Base-by-base conservation (phyloP, 1,140 invertebrate species). In the Piezodorus guildinii region DNA sequence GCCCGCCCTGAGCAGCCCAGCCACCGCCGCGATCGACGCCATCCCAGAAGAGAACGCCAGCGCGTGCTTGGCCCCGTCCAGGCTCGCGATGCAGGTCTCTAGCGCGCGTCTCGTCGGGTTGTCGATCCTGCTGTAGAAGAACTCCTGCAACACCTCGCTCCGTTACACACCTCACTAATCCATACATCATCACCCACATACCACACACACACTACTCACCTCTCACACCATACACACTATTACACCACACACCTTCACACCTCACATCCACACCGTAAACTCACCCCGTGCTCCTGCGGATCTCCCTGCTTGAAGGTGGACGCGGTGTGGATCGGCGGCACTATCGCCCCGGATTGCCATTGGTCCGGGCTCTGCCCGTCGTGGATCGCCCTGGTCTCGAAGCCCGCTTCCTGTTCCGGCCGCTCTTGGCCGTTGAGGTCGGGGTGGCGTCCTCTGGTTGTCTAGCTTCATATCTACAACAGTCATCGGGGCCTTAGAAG, bases 231-330 rank as follows among this genome's bases (percentile, higher is more conserved):
- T n/a, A n/a, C n/a, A n/a, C n/a, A n/a, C n/a, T n/a, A n/a, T n/a
- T n/a, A n/a, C n/a, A n/a, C n/a, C n/a, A n/a, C n/a, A n/a, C n/a
- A n/a, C n/a, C n/a, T n/a, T n/a, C n/a, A n/a, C n/a, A n/a, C n/a
- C n/a, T n/a, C n/a, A n/a, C n/a, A n/a, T n/a, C n/a, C n/a, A n/a
- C n/a, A n/a, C n/a, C n/a, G n/a, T n/a, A n/a, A n/a, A n/a, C 34
- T 39, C 73, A 92, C 76, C 56, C 58, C 49, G 34, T 63, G 62
- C 17, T 63, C 10, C 21, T 80, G 90, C 12, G 95, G 94, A 27
- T 76, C 85, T 69, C 83, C 81, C 75, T 99, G 96, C 72, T 92
- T 89, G 74, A 91, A 99, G 56, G 96, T 99, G 14, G 96, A 94
- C 0, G 94, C 85, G 70, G 91, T 79, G 5, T 90, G 87, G 68